These are phyloP conservation scores for Pachliopta kotzebuea DNA, from an alignment of 2,888 invertebrate genomes.

Conservation along the genomic window DNA sequence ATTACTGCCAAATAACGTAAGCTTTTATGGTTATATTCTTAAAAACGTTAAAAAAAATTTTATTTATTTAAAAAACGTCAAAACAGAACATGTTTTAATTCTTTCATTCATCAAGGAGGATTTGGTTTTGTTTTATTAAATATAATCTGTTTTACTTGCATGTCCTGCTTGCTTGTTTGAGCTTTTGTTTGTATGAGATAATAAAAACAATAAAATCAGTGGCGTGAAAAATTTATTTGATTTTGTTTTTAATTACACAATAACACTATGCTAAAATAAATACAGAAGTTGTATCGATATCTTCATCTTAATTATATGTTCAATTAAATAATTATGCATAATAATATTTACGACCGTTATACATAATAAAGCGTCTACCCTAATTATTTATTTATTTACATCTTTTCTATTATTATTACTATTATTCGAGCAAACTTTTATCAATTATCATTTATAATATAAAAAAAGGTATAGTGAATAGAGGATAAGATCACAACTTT, in stretches of 20 bases:
- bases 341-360: slow-evolving; percentile 50
- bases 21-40: too few relatives aligned
- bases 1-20: too few relatives aligned
- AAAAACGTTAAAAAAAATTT: too few relatives aligned
- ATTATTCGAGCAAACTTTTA: slow-evolving; percentile 44
- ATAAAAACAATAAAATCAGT: slow-evolving; percentile 47
- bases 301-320: slow-evolving; percentile 66
- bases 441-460: slow-evolving; percentile 18
- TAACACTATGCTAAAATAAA: slow-evolving; percentile 77
- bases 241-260: slow-evolving; percentile 75
- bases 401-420: slow-evolving; percentile 51
- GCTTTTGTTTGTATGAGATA: background rate
- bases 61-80: too few relatives aligned
- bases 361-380: slow-evolving; percentile 55
- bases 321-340: slow-evolving; percentile 69
- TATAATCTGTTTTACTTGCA: too few relatives aligned
- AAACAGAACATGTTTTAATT: too few relatives aligned
- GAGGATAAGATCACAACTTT: slow-evolving; percentile 27
- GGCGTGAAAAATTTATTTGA: slow-evolving; percentile 79
- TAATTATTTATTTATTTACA: slow-evolving; percentile 73
- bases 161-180: too few relatives aligned
- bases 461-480: slow-evolving; percentile 23
- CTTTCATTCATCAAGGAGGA: too few relatives aligned
- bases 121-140: too few relatives aligned
- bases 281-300: slow-evolving; percentile 74